Percentiles rank a stretch among this genome's conserved stretches.
phyloP scores from a whole-genome alignment of 2,797 vertebrate genomes.

The Eleutherodactylus coqui region DNA sequence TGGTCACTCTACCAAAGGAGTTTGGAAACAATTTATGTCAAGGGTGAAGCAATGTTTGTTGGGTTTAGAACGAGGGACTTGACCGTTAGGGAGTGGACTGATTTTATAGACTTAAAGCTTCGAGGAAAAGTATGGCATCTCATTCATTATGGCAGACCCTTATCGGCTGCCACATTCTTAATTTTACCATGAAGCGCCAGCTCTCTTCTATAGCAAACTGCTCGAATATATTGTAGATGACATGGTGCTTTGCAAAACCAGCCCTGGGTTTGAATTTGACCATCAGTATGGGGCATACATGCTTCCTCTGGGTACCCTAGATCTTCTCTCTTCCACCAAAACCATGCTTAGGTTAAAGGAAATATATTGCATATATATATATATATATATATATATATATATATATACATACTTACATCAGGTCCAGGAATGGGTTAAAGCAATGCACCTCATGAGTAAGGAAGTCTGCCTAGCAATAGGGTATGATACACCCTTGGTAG shows the following conservation, averaged over 20 bases:
- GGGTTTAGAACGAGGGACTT: background rate
- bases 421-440: no score
- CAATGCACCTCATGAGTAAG: no score
- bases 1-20: conserved; percentile 10
- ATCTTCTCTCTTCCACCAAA: no score
- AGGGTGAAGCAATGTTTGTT: conserved; percentile 28
- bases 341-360: no score
- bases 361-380: no score
- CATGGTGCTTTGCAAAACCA: background rate
- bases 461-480: no score
- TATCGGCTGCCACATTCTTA: conserved; percentile 4
- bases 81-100: background rate
- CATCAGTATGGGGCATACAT: no score
- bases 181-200: background rate
- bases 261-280: background rate
- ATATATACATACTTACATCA: no score
- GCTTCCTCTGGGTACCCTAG: no score
- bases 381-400: no score
- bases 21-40: conserved; percentile 33
- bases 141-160: background rate
- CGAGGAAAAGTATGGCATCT: conserved; percentile 4
- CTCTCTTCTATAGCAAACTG: background rate
- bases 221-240: background rate
- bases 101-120: conserved; percentile 31
- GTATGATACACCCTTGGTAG: no score